Conservation (phyloP, 2,797 vertebrate species). For the Rhynchotus rufescens region DNA sequence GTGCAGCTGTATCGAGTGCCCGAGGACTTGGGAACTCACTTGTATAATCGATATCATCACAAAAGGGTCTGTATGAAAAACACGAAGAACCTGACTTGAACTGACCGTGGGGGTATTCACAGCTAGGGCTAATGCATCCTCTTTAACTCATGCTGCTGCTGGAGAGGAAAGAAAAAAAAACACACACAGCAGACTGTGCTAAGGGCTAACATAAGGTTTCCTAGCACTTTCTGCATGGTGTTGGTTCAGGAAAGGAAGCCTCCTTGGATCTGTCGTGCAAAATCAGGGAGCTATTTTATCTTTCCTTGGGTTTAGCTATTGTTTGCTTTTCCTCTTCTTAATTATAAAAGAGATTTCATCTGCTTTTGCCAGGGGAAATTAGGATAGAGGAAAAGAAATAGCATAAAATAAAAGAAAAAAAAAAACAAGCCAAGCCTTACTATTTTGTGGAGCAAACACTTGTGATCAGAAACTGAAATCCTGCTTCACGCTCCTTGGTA, state of each 20-base stretch:
- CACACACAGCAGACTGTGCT: neutral
- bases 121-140: neutral
- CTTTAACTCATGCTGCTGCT: slow-evolving; percentile 24
- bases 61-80: slow-evolving; percentile 46
- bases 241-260: neutral
- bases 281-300: neutral
- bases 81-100: slow-evolving; percentile 21
- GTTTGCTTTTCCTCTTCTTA: neutral
- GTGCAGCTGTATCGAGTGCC: slow-evolving; percentile 2
- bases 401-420: neutral
- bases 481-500: slow-evolving; percentile 33
- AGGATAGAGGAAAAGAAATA: neutral
- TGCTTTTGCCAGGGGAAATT: neutral
- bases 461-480: slow-evolving; percentile 65
- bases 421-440: neutral
- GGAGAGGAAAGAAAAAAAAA: neutral
- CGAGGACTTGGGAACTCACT: neutral
- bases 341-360: neutral
- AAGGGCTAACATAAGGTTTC: neutral
- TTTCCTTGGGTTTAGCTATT: neutral
- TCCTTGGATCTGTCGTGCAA: neutral
- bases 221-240: neutral
- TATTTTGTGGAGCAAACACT: neutral
- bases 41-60: neutral
- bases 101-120: neutral